Percentiles rank a stretch among this genome's conserved stretches.
Evolutionary conservation across 2,797 vertebrate species (phyloP).

Genomic region (Chelidonichthys spinosus): DNA sequence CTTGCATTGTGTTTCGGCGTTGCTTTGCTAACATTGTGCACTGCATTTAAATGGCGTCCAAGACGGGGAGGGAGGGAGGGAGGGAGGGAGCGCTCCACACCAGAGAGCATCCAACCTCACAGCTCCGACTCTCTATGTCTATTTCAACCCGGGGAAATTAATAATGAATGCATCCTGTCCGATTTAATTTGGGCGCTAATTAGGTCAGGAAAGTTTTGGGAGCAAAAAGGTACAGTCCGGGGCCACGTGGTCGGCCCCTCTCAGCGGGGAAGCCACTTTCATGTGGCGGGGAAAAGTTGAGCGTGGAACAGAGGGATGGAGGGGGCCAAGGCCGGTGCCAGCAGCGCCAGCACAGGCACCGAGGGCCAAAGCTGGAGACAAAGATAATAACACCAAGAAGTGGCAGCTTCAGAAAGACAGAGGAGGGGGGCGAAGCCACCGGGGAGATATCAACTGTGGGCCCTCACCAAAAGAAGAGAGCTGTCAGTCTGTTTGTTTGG

Average conservation of each 20-base stretch:
- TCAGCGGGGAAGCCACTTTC: constrained; percentile 76
- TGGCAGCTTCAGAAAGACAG: constrained; percentile 77
- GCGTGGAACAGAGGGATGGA: constrained; percentile 73
- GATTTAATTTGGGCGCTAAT: constrained; percentile 79
- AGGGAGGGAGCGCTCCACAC: constrained; percentile 17
- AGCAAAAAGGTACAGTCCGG: constrained; percentile 80
- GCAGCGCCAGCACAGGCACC: constrained; percentile 69
- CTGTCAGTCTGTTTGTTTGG: constrained; percentile 83
- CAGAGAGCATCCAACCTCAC: constrained; percentile 52
- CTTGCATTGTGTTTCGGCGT: constrained; percentile 63
- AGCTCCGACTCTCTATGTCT: constrained; percentile 59
- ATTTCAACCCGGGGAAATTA: constrained; percentile 72
- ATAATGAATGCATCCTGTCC: constrained; percentile 81
- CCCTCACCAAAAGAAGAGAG: constrained; percentile 55
- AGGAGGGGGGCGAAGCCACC: constrained; percentile 63
- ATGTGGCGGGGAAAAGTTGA: constrained; percentile 76
- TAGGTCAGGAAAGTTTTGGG: constrained; percentile 83
- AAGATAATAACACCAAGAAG: constrained; percentile 82
- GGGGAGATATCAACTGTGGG: constrained; percentile 78
- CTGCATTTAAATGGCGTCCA: constrained; percentile 64
- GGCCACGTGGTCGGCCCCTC: constrained; percentile 73
- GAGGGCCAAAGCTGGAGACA: constrained; percentile 82
- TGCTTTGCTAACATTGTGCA: constrained; percentile 52
- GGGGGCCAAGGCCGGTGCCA: constrained; percentile 61
- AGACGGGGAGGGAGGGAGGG: constrained; percentile 43